Conservation (phyloP, 2,888 invertebrate species). For the Ditula angustiorana region DNA sequence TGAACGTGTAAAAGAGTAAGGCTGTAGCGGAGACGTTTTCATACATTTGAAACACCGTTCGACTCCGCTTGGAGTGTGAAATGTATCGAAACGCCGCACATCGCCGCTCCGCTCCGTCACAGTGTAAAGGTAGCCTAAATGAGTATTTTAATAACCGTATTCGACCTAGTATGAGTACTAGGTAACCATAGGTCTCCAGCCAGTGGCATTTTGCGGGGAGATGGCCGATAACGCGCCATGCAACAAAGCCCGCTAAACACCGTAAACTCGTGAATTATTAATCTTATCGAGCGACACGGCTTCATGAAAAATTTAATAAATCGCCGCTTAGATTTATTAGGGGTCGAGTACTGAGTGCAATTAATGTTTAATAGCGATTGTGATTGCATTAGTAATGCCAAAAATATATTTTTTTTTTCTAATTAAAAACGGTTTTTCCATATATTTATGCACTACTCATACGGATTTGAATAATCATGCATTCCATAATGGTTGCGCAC, state of each 20-base stretch:
- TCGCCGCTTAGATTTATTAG: slow-evolving; percentile 72
- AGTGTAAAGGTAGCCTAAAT: too few relatives aligned
- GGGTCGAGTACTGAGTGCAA: slow-evolving; percentile 50
- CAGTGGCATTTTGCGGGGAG: slow-evolving; percentile 31
- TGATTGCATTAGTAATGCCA: slow-evolving; percentile 32
- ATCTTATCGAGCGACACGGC: slow-evolving; percentile 79
- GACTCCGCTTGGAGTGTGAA: too few relatives aligned
- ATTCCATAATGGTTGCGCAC: too few relatives aligned
- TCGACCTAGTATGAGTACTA: slow-evolving; percentile 1
- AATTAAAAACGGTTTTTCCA: background rate
- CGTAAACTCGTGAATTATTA: slow-evolving; percentile 85
- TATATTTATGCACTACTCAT: too few relatives aligned
- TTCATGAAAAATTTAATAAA: slow-evolving; percentile 82
- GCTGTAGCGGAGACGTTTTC: too few relatives aligned
- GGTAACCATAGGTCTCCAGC: background rate
- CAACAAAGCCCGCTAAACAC: slow-evolving; percentile 79
- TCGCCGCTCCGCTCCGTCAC: too few relatives aligned
- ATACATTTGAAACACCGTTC: too few relatives aligned
- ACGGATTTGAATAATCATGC: too few relatives aligned
- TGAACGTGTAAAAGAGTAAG: too few relatives aligned
- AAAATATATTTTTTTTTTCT: background rate
- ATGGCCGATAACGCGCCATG: slow-evolving; percentile 73
- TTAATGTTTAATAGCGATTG: slow-evolving; percentile 45
- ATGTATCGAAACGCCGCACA: too few relatives aligned
- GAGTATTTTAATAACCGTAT: background rate